Percentiles rank a stretch among this genome's conserved stretches.
Evolutionary conservation across 2,113 vertebrate genomes (phyloP).

Genomic region (Brienomyrus brachyistius): DNA sequence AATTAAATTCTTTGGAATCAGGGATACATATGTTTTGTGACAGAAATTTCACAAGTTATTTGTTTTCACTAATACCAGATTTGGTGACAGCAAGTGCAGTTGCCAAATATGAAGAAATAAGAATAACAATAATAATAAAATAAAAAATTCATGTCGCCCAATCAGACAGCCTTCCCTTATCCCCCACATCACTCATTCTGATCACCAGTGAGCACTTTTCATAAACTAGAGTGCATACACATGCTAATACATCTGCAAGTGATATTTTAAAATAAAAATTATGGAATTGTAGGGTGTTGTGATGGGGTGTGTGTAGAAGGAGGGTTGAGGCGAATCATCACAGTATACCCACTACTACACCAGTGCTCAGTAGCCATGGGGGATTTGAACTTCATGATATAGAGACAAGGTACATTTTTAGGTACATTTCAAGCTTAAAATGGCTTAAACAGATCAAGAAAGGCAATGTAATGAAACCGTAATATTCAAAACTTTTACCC

Average conservation of each 20-base stretch:
- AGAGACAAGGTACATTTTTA: neutral
- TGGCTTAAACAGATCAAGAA: neutral
- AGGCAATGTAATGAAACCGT: neutral
- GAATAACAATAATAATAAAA: too few relatives aligned
- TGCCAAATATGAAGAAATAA: too few relatives aligned
- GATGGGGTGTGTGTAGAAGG: neutral
- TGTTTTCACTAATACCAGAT: neutral
- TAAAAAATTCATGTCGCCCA: neutral
- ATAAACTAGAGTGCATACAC: neutral
- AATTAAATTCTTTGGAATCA: neutral
- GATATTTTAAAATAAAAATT: neutral
- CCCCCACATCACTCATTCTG: neutral
- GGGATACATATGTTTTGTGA: neutral
- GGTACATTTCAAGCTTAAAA: neutral
- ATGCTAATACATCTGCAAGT: neutral
- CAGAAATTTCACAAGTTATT: neutral
- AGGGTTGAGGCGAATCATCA: neutral
- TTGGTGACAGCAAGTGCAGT: too few relatives aligned
- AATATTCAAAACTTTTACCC: neutral
- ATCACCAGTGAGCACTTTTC: neutral
- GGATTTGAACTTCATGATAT: neutral
- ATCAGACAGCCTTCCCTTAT: neutral
- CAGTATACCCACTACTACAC: neutral
- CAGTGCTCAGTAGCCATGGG: neutral
- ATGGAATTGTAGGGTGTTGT: neutral